Base-by-base conservation (phyloP, 2,888 invertebrate genomes). In the Orchestes rusci region DNA sequence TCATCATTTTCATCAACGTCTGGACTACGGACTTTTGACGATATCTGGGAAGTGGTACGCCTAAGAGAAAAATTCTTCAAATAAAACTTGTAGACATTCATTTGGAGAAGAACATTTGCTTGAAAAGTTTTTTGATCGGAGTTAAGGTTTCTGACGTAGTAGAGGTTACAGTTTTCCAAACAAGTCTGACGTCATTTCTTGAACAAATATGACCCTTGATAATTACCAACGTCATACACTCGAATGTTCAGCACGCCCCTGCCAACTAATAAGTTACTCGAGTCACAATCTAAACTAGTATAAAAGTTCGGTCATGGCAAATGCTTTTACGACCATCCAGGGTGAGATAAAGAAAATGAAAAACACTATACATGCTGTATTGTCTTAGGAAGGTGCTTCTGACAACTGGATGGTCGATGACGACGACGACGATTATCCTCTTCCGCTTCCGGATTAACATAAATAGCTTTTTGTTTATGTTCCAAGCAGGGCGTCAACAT, bases 261-360 rank as follows among this genome's bases (percentile, higher is more conserved):
- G 50, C 3, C 8, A 39, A 19, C 45, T 44, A 50, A 50, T 50
- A 50, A 50, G 39, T 50, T 49, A 51, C 51, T 41, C 57, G 53
- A 61, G 64, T 69, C 68, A 68, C 68, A 66, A 67, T 69, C 69
- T 68, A 65, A 68, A 64, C 66, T 62, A 58, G 63, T 63, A 60
- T 57, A 62, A 65, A 78, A 78, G 76, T 80, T 81, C 79, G 83
- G 84, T 84, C 82, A 84, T 80, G 84, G 79, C 80, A 83, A 84
- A 84, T 83, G 84, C 82, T 76, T 84, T 84, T 84, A 84, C 80
- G 82, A 81, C 78, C 78, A 77, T 76, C 84, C 75, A 70, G 84
- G 84, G 84, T 82, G 79, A 82, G 80, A 83, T 84, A 83, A 84
- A 84, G 84, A 83, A 84, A 84, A 84, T 84, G 84, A 84, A 84